Evolutionary conservation across 2,888 invertebrate genomes (phyloP).

Genomic region (Agrochola lychnidis): DNA sequence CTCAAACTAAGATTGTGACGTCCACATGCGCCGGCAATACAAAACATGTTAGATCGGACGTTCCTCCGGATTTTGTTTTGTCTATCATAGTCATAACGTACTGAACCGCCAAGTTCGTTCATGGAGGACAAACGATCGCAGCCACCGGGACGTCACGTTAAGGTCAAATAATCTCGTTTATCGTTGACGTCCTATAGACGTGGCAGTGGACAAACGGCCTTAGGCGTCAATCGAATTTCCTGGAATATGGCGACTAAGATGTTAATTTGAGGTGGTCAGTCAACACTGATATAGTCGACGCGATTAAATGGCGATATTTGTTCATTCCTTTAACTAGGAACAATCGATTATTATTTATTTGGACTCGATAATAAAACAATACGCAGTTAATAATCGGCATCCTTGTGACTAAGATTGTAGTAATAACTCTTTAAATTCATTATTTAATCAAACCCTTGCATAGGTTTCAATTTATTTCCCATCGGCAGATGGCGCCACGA

Average conservation of each 20-base stretch:
- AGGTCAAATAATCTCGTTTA: background rate
- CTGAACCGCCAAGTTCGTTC: too few species aligned
- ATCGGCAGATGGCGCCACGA: conserved; percentile 33
- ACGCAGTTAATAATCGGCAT: background rate
- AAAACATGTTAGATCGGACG: too few species aligned
- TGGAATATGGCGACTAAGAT: conserved; percentile 28
- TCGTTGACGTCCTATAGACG: background rate
- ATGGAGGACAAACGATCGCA: too few species aligned
- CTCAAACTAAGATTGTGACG: too few species aligned
- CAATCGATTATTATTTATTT: background rate
- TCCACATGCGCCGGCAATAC: too few species aligned
- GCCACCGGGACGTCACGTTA: background rate
- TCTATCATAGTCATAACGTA: too few species aligned
- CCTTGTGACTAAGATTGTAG: background rate
- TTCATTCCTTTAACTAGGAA: background rate
- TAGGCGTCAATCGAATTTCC: conserved; percentile 4
- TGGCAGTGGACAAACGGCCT: background rate
- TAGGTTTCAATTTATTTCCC: background rate
- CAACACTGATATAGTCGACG: background rate
- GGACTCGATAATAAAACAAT: background rate
- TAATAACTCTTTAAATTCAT: background rate
- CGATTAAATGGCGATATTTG: background rate
- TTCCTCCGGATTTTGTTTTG: too few species aligned
- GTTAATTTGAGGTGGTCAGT: background rate
- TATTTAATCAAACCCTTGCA: background rate